These are phyloP conservation scores for Campopleginae sp. DNA, from an alignment of 2,888 invertebrate genomes.

Conservation along the genomic window DNA sequence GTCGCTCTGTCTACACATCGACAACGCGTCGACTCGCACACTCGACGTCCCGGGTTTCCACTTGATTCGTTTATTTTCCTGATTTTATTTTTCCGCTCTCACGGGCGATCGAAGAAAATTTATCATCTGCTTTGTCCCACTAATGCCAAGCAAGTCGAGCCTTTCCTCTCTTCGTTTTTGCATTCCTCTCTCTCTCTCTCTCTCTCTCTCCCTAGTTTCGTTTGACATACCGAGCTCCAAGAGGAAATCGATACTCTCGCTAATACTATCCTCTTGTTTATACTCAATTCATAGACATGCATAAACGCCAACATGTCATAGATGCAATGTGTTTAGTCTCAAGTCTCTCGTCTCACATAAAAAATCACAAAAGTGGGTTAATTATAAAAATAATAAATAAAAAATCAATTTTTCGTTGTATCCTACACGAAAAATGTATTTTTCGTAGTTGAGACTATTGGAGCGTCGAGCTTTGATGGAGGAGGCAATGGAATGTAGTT, in stretches of 20 bases:
- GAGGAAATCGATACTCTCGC: conserved; percentile 63
- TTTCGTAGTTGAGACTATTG: no score
- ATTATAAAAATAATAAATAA: no score
- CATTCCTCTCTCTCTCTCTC: neutral
- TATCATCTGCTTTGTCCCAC: conserved; percentile 56
- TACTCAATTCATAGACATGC: neutral
- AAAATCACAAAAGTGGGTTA: no score
- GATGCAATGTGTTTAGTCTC: conserved; percentile 22
- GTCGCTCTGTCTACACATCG: neutral
- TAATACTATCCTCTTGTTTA: neutral
- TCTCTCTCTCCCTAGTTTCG: neutral
- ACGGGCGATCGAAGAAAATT: conserved; percentile 56
- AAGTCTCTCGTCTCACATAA: conserved; percentile 19
- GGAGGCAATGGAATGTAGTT: no score
- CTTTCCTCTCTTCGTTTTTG: neutral
- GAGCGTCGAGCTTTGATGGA: no score
- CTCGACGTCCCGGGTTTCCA: conserved; percentile 38
- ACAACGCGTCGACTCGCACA: neutral
- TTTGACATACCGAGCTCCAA: conserved; percentile 20
- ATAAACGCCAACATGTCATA: neutral
- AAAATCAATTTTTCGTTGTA: no score
- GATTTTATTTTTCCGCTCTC: conserved; percentile 12
- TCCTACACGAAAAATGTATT: no score
- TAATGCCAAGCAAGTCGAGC: conserved; percentile 46
- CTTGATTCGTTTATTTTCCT: conserved; percentile 52